Evolutionary conservation across 2,888 invertebrate genomes (phyloP).

Genomic region (Odontomyia ornata): DNA sequence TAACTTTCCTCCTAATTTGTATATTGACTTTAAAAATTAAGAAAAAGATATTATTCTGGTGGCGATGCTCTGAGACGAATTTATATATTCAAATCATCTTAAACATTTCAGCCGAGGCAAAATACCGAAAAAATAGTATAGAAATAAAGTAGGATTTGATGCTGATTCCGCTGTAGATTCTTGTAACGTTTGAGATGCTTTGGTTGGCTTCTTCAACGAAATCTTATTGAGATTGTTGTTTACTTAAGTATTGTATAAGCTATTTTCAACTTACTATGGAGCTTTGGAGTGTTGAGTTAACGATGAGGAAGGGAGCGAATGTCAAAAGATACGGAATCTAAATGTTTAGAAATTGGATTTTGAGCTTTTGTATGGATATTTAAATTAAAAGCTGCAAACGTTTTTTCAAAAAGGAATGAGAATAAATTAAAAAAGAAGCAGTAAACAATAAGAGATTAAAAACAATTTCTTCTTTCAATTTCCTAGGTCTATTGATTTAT

Average conservation of each 20-base stretch:
- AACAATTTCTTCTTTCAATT: no score
- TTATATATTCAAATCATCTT: background rate
- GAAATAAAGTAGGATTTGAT: slow-evolving; percentile 21
- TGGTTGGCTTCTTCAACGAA: background rate
- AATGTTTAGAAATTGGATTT: no score
- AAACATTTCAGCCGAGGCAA: background rate
- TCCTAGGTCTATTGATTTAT: no score
- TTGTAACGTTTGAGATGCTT: background rate
- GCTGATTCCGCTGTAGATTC: background rate
- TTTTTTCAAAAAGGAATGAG: no score
- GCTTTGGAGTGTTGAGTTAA: no score
- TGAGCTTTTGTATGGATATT: no score
- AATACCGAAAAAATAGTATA: background rate
- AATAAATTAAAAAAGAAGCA: no score
- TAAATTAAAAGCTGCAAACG: no score
- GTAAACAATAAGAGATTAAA: no score
- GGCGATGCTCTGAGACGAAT: background rate
- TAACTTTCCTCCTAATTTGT: background rate
- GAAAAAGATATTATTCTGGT: background rate
- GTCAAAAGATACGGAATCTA: no score
- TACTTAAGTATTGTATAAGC: background rate
- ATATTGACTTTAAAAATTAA: slow-evolving; percentile 1
- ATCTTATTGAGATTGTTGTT: slow-evolving; percentile 10
- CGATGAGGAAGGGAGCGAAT: no score
- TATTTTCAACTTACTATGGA: no score